A percentile compares a stretch with the other conserved stretches of the same genome.
Conservation (phyloP, 2,888 invertebrate genomes). For the Anagyrus pseudococci region DNA sequence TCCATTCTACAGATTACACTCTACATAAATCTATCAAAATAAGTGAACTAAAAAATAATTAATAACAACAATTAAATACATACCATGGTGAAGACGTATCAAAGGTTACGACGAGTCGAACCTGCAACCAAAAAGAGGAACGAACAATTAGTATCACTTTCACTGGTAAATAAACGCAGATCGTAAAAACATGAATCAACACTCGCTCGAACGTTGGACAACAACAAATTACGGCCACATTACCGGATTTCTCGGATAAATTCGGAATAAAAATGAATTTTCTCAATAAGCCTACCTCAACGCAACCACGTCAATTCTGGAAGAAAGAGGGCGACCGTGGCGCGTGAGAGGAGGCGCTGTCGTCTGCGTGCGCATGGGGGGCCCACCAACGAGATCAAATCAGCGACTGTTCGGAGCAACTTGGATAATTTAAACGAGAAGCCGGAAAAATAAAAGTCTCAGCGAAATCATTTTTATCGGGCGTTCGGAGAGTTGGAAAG, state of each 20-base stretch:
- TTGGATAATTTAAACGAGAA: too few species aligned
- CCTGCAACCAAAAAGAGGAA: slow-evolving; percentile 27
- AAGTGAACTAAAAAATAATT: slow-evolving; percentile 5
- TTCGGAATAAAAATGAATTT: slow-evolving; percentile 24
- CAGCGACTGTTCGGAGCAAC: too few species aligned
- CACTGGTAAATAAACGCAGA: slow-evolving; percentile 7
- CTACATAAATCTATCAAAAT: too few species aligned
- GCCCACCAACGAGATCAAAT: too few species aligned
- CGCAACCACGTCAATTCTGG: slow-evolving; percentile 24
- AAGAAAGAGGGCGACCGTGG: slow-evolving; percentile 29
- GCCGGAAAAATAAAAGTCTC: too few species aligned
- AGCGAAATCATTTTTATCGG: too few species aligned
- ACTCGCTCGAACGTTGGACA: background rate
- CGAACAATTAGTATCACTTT: background rate
- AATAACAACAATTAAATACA: background rate
- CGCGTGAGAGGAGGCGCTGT: too few species aligned
- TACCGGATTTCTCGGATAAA: slow-evolving; percentile 19
- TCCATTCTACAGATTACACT: too few species aligned
- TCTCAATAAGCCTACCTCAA: slow-evolving; percentile 10
- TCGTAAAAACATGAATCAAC: background rate
- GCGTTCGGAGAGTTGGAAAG: too few species aligned
- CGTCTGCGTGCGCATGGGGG: too few species aligned
- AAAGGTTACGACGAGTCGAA: slow-evolving; percentile 13
- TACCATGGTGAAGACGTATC: slow-evolving; percentile 27
- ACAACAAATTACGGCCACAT: background rate